A percentile compares a stretch with the other conserved stretches of the same genome.
Evolutionary conservation across 2,888 invertebrate species (phyloP).

Genomic region (Octonoba sinensis): DNA sequence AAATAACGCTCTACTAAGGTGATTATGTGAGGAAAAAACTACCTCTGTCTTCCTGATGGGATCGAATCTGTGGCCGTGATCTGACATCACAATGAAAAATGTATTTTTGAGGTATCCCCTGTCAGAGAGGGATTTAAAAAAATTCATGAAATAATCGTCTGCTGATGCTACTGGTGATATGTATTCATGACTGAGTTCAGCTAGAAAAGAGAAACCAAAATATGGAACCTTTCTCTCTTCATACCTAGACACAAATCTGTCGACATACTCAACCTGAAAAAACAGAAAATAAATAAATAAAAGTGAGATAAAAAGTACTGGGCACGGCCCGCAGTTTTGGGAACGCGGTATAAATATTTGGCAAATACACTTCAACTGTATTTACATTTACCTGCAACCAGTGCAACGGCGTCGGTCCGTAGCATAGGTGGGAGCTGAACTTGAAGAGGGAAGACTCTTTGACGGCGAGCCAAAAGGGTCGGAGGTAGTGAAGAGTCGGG

Average conservation of each 20-base stretch:
- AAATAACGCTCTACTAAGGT: too few species aligned
- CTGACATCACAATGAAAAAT: constrained; percentile 68
- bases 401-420: constrained; percentile 52
- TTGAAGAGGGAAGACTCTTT: constrained; percentile 65
- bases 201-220: constrained; percentile 71
- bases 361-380: too few species aligned
- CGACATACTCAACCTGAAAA: constrained; percentile 68
- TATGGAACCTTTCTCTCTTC: constrained; percentile 66
- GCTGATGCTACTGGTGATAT: constrained; percentile 70
- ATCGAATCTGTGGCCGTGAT: constrained; percentile 72
- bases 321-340: too few species aligned
- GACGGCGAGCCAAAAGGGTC: constrained; percentile 79
- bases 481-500: constrained; percentile 88
- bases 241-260: constrained; percentile 69
- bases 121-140: constrained; percentile 68
- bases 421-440: constrained; percentile 66
- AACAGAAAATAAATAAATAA: too few species aligned
- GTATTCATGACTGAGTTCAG: constrained; percentile 72
- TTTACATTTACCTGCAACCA: constrained; percentile 20
- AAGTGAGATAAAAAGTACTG: too few species aligned
- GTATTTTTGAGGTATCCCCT: constrained; percentile 52
- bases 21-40: too few species aligned
- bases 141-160: constrained; percentile 70
- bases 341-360: too few species aligned
- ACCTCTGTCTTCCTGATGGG: constrained; percentile 70